Conservation (phyloP, 2,888 invertebrate species). For the Netelia virgata region DNA sequence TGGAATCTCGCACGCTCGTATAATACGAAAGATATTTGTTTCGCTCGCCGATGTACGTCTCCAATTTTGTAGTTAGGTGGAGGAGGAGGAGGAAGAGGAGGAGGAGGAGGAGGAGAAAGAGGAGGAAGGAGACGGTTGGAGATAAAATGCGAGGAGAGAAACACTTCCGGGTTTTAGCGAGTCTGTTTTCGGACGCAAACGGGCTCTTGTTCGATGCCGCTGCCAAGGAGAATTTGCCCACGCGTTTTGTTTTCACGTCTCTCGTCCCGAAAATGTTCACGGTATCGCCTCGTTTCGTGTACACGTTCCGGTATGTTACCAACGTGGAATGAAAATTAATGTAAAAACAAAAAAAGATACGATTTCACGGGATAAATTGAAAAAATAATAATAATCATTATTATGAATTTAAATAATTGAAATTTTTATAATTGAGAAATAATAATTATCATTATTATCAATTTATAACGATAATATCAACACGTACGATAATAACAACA, state of each 20-base stretch:
- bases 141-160: constrained; percentile 35
- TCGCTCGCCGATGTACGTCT: constrained; percentile 6
- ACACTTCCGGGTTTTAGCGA: constrained; percentile 56
- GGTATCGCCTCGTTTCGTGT: neutral
- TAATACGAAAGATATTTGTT: constrained; percentile 21
- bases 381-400: neutral
- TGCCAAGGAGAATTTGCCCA: constrained; percentile 62
- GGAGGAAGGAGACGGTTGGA: neutral
- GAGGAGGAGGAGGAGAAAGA: too few species aligned
- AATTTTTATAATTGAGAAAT: neutral
- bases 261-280: constrained; percentile 1
- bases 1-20: neutral
- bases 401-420: neutral
- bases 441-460: neutral
- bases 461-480: neutral
- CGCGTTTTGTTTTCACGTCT: constrained; percentile 59
- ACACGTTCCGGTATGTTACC: neutral
- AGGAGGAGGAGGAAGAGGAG: neutral
- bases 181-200: constrained; percentile 58
- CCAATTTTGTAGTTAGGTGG: neutral
- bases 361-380: neutral
- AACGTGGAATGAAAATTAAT: neutral
- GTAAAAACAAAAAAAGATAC: neutral
- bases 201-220: constrained; percentile 11
- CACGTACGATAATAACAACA: neutral